phyloP scores from a whole-genome alignment of 2,888 invertebrate species.

The Tenthredo scrophulariae region DNA sequence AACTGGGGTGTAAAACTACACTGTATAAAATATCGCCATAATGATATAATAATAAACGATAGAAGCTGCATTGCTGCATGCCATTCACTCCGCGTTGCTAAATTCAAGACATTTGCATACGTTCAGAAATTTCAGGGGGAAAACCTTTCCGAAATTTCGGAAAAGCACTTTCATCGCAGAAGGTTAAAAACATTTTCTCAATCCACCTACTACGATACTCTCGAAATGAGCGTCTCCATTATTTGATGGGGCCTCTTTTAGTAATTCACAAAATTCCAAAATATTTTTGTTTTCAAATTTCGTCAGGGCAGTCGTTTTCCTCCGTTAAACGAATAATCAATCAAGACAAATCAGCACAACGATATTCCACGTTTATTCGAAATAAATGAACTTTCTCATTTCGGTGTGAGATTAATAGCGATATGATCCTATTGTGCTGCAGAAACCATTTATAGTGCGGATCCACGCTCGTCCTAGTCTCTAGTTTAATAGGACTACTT shows the following conservation, averaged over 20 bases:
- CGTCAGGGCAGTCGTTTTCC: too few relatives aligned
- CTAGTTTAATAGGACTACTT: slow-evolving; percentile 67
- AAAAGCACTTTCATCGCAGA: too few relatives aligned
- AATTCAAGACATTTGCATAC: not conserved
- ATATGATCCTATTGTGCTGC: slow-evolving; percentile 21
- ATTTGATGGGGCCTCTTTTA: too few relatives aligned
- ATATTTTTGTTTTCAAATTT: too few relatives aligned
- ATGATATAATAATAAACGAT: not conserved
- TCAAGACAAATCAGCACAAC: not conserved
- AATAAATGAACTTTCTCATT: not conserved
- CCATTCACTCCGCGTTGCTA: not conserved
- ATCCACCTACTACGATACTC: too few relatives aligned
- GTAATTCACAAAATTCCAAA: too few relatives aligned
- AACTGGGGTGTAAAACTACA: not conserved
- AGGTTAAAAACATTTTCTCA: too few relatives aligned
- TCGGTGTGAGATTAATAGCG: slow-evolving; percentile 14
- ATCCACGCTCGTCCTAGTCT: not conserved
- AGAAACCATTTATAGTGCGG: not conserved
- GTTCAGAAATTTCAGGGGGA: too few relatives aligned
- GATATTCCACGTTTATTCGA: not conserved
- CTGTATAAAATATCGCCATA: not conserved
- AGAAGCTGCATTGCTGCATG: not conserved
- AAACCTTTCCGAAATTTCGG: too few relatives aligned
- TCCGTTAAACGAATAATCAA: not conserved
- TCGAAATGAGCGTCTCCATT: too few relatives aligned